Conservation (phyloP, 2,888 invertebrate genomes). For the Caenorhabditis angaria region DNA sequence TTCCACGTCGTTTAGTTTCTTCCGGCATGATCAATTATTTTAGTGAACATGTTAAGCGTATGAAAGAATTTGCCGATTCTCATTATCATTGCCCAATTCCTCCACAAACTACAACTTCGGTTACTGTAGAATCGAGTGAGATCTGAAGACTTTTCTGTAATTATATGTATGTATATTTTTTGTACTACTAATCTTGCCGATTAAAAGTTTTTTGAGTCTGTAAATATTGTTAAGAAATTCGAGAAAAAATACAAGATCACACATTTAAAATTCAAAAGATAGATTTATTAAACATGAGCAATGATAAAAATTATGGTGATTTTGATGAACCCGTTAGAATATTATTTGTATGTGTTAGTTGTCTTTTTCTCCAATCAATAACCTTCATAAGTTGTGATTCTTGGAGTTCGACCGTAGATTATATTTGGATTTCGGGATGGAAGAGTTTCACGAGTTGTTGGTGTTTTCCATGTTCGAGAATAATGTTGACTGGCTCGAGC, state of each 20-base stretch:
- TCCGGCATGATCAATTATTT: constrained; percentile 50
- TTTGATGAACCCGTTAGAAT: not conserved
- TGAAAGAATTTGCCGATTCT: constrained; percentile 38
- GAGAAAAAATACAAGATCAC: too few relatives aligned
- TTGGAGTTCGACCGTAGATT: constrained; percentile 35
- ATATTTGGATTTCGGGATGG: constrained; percentile 28
- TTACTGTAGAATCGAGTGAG: not conserved
- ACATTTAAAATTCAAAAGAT: too few relatives aligned
- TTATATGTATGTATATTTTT: too few relatives aligned
- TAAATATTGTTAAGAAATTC: too few relatives aligned
- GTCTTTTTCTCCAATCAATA: constrained; percentile 11
- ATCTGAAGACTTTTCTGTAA: too few relatives aligned
- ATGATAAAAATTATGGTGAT: not conserved
- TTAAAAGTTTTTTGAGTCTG: too few relatives aligned
- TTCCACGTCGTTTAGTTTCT: constrained; percentile 48
- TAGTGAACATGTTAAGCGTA: constrained; percentile 36
- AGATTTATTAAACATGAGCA: too few relatives aligned
- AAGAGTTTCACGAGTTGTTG: constrained; percentile 8
- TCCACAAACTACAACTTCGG: not conserved
- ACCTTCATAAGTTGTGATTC: constrained; percentile 41
- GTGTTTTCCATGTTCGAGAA: constrained; percentile 20
- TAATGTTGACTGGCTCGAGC: constrained; percentile 29
- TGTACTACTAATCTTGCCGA: too few relatives aligned
- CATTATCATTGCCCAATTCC: constrained; percentile 37
- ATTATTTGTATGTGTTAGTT: not conserved